phyloP scores from a whole-genome alignment of 2,888 invertebrate genomes.

The Steinernema carpocapsae region DNA sequence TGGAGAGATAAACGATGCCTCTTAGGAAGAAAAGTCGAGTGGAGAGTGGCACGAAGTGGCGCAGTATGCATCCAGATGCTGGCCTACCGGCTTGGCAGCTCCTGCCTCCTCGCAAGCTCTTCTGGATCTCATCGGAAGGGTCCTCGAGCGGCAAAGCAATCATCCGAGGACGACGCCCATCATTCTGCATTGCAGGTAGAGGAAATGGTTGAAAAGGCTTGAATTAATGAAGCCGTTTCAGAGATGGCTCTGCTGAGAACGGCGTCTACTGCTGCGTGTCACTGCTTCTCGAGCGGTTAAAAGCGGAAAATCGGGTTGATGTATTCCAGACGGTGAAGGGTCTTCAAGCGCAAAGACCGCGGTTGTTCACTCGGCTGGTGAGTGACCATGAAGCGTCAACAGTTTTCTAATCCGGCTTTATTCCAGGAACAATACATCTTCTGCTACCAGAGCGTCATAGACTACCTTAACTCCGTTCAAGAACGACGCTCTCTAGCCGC shows the following conservation, averaged over 20 bases:
- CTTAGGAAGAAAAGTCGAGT: conserved; percentile 16
- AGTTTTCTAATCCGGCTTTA: neutral
- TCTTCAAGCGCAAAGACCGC: conserved; percentile 48
- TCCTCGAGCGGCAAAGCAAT: conserved; percentile 70
- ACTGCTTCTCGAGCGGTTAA: conserved; percentile 64
- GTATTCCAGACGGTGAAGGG: conserved; percentile 65
- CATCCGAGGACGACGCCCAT: conserved; percentile 78
- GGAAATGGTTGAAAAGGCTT: neutral
- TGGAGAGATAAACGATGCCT: neutral
- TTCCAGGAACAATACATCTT: conserved; percentile 72
- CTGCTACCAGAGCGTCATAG: conserved; percentile 71
- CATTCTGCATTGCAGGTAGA: conserved; percentile 84
- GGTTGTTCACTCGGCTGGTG: conserved; percentile 49
- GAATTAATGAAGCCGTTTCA: conserved; percentile 39
- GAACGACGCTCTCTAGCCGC: conserved; percentile 30
- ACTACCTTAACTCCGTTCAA: conserved; percentile 62
- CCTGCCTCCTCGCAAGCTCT: conserved; percentile 55
- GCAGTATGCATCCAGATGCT: conserved; percentile 63
- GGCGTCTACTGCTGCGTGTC: conserved; percentile 64
- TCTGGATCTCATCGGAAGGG: conserved; percentile 76
- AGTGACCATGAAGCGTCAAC: too few species aligned
- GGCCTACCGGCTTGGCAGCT: conserved; percentile 51
- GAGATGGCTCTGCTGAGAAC: conserved; percentile 62
- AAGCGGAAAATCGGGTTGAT: conserved; percentile 66
- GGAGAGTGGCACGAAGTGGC: conserved; percentile 50